Base-by-base conservation (phyloP, 2,888 invertebrate species). In the Iselma pallidipennis region DNA sequence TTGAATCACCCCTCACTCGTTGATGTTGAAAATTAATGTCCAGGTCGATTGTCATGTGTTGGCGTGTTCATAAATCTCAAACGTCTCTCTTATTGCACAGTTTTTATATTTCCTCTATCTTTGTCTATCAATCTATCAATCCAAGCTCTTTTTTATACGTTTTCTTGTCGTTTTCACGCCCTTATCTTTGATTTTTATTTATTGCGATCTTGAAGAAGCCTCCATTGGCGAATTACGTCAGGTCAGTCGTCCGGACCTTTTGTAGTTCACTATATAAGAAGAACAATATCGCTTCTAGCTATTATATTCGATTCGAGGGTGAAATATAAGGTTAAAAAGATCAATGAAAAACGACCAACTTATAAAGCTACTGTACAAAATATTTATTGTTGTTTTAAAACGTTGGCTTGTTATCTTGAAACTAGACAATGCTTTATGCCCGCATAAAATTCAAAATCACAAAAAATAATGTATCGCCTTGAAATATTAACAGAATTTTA, bases 31-130 rank as follows among this genome's bases (percentile, higher is more conserved):
- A 70, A 74, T 73, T 72, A 73, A 73, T 72, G 71, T 65, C 60
- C 66, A 69, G 71, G 69, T 72, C 74, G 69, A 73, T 75, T 71
- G 73, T 72, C 72, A 72, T 70, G 70, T 71, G 74, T 72, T 72
- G 74, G 71, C 73, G 69, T 67, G 69, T 70, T 68, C 70, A 74
- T 75, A 75, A 75, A 75, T 75, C 75, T 75, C 68, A 53, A 55
- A 61, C 71, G 62, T 67, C 66, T 66, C 69, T 65, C 73, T 72
- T 72, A 71, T 72, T 70, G 65, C 66, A 61, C 53, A 63, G 65
- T 71, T 72, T 70, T 70, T 69, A 66, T 59, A 26, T 58, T 66
- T 66, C 65, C 63, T 57, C 66, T 66, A 59, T 71, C 71, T 59
- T 70, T 65, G 58, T 71, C 67, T 64, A 70, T 73, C 73, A 69